Conservation (phyloP, 2,888 invertebrate genomes). For the Campaea margaritaria region DNA sequence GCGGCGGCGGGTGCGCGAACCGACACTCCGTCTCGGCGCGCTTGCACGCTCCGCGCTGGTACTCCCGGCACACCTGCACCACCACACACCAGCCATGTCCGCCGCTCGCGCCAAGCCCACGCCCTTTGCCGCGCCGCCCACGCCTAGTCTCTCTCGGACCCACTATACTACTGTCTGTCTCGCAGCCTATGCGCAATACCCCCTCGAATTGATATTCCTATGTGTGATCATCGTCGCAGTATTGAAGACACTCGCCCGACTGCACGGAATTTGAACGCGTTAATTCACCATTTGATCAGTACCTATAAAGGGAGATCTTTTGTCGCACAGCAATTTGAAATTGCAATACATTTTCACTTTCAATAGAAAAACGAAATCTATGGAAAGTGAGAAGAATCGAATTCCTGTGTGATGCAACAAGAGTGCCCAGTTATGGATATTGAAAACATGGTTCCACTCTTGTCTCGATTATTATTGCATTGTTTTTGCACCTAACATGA, state of each 20-base stretch:
- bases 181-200: slow-evolving; percentile 15
- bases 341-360: background rate
- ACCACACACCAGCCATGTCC: slow-evolving; percentile 79
- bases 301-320: background rate
- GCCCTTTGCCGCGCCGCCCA: slow-evolving; percentile 41
- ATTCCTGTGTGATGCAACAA: background rate
- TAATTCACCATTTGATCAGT: background rate
- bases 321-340: too few species aligned
- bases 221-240: background rate
- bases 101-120: slow-evolving; percentile 62
- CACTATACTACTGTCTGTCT: slow-evolving; percentile 36
- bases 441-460: background rate
- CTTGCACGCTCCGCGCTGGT: slow-evolving; percentile 99
- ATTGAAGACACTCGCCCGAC: too few species aligned
- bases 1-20: slow-evolving; percentile 99
- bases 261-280: background rate
- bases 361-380: background rate
- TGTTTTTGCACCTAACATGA: background rate
- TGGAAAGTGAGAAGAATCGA: background rate
- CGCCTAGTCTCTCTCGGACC: slow-evolving; percentile 32
- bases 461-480: too few species aligned
- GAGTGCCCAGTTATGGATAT: background rate
- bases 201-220: background rate
- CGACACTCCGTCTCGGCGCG: slow-evolving; percentile 99
- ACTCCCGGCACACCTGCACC: slow-evolving; percentile 98